Percentiles rank a stretch among this genome's conserved stretches.
Conservation (phyloP, 2,888 invertebrate species). For the Pomacea canaliculata region DNA sequence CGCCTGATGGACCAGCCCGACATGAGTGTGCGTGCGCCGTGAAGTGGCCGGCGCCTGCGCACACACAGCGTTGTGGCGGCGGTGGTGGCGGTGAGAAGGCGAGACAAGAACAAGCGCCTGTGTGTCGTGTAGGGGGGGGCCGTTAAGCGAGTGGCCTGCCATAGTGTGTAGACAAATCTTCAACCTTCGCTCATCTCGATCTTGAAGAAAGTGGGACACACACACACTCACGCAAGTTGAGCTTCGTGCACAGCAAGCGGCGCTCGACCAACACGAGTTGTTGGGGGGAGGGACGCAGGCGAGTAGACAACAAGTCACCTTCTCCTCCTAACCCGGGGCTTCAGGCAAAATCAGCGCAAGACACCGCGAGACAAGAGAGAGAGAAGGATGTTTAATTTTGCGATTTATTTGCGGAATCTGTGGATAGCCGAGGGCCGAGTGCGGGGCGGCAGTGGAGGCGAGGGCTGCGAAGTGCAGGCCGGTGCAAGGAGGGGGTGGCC, state of each 20-base stretch:
- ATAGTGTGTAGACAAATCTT: not conserved
- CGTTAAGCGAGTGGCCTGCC: not conserved
- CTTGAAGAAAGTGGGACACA: constrained; percentile 4
- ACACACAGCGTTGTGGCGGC: constrained; percentile 20
- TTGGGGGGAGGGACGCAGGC: not conserved
- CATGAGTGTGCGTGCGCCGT: constrained; percentile 18
- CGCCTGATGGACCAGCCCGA: constrained; percentile 12
- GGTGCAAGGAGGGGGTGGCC: no score
- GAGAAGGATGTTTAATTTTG: no score
- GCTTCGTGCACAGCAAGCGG: not conserved
- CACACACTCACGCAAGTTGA: not conserved
- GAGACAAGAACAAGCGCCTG: not conserved
- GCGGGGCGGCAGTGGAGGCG: no score
- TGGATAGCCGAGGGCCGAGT: no score
- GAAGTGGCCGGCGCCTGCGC: constrained; percentile 19
- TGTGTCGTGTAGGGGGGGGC: not conserved
- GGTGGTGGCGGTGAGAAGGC: constrained; percentile 2
- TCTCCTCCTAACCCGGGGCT: no score
- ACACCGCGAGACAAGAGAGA: no score
- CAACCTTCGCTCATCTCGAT: not conserved
- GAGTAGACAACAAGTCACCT: no score
- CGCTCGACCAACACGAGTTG: not conserved
- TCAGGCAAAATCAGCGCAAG: no score
- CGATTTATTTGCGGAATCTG: no score
- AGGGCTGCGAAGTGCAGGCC: no score